Base-by-base conservation (phyloP, 2,113 vertebrate genomes). In the Rynchops niger region DNA sequence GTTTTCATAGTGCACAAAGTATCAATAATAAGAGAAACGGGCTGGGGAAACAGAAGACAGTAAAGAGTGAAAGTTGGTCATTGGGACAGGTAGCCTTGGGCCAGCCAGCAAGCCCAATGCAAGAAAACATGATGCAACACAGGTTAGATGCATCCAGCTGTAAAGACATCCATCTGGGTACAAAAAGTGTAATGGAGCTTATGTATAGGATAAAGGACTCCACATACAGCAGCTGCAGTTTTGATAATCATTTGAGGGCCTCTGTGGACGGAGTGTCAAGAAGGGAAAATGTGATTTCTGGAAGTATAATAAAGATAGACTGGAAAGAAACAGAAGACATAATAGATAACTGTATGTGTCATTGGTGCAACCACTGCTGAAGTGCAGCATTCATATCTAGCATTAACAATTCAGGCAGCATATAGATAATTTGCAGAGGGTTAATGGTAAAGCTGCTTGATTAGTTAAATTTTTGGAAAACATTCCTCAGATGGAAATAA, bases 401-500 rank as follows among this genome's bases (percentile, higher is more conserved):
- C 50, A 78, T 40, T 49, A 81, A 32, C 21, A 30, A 42, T 71
- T 89, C 80, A 74, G 70, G 38, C 38, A 86, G 38, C 29, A 59
- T 2, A 5, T 16, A 91, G 59, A 62, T 59, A 83, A 70, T 66
- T 83, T 63, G 36, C 34, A 83, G 34, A 84, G n/a, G 55, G 32
- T 63, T 96, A 53, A 59, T 55, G 12, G 42, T 69, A 73, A 45
- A 83, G 71, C 59, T 95, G 27, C 47, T 71, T 47, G 59, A 62
- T 78, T 58, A 62, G 26, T 66, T 92, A 59, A 32, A 30, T 52
- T 91, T 59, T 34, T 76, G 29, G 29, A 82, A 95, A 95, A 67
- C 47, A 79, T 78, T 92, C 61, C 20, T 87, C 81, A 87, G 86
- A 91, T 91, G 73, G 89, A 84, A 95, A 87, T 86, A 93, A 91